Conservation (phyloP, 2,113 vertebrate species). For the Myotis brandtii region DNA sequence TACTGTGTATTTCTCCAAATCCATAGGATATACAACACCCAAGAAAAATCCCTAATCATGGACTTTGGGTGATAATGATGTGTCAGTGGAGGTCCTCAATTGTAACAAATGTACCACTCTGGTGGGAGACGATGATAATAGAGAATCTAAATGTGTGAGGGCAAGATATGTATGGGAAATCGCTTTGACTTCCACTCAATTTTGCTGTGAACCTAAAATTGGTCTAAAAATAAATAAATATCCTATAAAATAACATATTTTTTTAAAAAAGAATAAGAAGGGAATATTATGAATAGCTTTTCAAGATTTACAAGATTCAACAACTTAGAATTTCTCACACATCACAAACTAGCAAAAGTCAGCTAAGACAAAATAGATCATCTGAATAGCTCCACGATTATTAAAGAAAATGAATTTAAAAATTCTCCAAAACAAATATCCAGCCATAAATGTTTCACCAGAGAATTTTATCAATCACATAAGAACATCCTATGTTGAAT, state of each 20-base stretch:
- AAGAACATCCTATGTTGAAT: not conserved
- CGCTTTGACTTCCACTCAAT: not conserved
- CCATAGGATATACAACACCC: not conserved
- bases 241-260: not conserved
- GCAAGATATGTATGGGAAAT: not conserved
- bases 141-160: not conserved
- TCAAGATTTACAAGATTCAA: not conserved
- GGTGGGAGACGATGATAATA: not conserved
- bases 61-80: not conserved
- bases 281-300: not conserved
- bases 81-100: not conserved
- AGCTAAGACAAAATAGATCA: not conserved
- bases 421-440: not conserved
- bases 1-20: not conserved
- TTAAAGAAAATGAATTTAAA: not conserved
- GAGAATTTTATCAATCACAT: not conserved
- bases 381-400: not conserved
- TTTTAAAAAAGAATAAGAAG: not conserved
- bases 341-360: not conserved
- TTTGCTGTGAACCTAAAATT: conserved; percentile 4
- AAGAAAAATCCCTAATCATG: not conserved
- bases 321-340: not conserved
- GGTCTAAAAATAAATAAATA: not conserved
- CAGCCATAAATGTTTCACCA: not conserved
- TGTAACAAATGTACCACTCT: not conserved